Evolutionary conservation across 2,888 invertebrate species (phyloP), one percentile per base, ranked within the genome.

Genomic region (Xanthostigma xanthostigma): DNA sequence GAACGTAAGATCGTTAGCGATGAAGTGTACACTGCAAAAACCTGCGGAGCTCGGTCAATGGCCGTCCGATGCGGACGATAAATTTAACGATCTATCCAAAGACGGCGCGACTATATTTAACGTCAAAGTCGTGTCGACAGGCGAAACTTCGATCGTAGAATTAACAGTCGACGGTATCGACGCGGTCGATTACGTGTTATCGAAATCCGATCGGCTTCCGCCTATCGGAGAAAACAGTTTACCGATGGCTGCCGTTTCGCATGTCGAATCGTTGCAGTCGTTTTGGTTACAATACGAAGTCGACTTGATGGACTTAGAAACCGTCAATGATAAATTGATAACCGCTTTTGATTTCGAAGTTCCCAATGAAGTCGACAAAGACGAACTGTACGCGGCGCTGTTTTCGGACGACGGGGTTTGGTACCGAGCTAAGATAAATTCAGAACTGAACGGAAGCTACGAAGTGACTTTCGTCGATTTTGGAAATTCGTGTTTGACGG

Each of bases 31-130:
- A 9, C 60, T 83, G 37, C 66, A 69, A 40, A 66, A 72, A 43
- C 69, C 73, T 1, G 61, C 64, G 10, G 73, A 70, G 10, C 17
- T 14, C 1, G 54, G 58, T 8, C 57, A 62, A 14, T 87, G 87
- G 86, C 76, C 82, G 0, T 67, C 74, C 2, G 72, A 73, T 55
- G 81, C 84, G 0, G 76, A 78, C 53, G 63, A 73, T 2, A 78
- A 74, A 57, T 87, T 88, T 58, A 68, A 71, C 17, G 79, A 81
- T 51, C 64, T 87, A 9, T 76, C 80, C 0, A 81, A 78, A 0
- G 78, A 79, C 38, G 84, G 83, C 1, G 77, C 77, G 37, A 79
- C 81, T 1, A 75, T 81, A 51, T 86, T 86, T 57, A 75, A 75
- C 44, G 77, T 79, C 1, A 74, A 80, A 54, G 73, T 83, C 55